Conservation (phyloP, 2,797 vertebrate genomes). For the Argya squamiceps region DNA sequence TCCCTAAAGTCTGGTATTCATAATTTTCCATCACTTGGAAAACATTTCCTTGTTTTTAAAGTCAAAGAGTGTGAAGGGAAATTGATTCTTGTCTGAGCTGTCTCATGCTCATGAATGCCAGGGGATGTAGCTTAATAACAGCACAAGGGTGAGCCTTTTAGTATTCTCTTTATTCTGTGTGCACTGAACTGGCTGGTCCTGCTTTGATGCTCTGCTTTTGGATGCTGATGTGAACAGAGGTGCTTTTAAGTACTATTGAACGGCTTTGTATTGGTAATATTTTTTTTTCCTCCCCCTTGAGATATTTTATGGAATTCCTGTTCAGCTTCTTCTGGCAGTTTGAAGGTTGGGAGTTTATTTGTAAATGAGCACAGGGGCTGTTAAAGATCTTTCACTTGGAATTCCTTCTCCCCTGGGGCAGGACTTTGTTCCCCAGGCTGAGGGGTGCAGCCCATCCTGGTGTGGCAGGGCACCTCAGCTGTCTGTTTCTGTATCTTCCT, state of each 20-base stretch:
- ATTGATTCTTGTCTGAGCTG: not conserved
- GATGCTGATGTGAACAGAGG: not conserved
- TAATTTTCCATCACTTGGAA: not conserved
- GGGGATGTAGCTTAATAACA: not conserved
- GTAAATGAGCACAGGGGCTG: accelerated
- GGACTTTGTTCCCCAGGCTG: not conserved
- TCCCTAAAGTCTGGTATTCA: not conserved
- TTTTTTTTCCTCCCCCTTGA: not conserved
- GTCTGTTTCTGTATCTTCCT: not conserved
- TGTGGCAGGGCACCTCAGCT: not conserved
- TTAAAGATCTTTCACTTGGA: not conserved
- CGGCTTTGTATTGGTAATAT: not conserved
- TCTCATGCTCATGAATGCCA: not conserved
- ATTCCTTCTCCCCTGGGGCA: not conserved
- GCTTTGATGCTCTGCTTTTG: not conserved
- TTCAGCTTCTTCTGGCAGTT: not conserved
- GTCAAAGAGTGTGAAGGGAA: not conserved
- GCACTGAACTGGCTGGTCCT: not conserved
- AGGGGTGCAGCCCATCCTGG: not conserved
- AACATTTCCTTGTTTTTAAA: not conserved
- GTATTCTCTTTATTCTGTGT: not conserved
- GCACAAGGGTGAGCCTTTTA: not conserved
- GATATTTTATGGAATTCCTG: not conserved
- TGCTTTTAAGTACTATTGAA: not conserved
- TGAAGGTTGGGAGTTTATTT: not conserved